Base-by-base conservation (phyloP, 2,888 invertebrate genomes). In the Apamea epomidion region DNA sequence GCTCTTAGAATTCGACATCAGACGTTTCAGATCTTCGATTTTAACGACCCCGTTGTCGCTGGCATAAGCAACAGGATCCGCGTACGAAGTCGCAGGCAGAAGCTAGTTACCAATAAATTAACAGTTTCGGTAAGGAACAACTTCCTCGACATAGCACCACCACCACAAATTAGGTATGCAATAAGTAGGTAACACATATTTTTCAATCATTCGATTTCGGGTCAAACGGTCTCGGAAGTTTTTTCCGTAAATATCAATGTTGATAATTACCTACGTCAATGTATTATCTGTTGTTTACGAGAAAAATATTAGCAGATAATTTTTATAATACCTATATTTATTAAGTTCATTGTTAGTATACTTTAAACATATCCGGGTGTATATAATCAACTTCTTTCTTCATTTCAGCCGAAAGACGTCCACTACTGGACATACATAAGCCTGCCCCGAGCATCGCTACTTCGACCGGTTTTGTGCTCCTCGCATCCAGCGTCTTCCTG, bases 231-330 rank as follows among this genome's bases (percentile, higher is more conserved):
- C 65, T 14, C 45, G 7, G 5, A 6, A 32, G 32, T 76, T 80
- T 72, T 78, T 88, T 75, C 42, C 54, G 6, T 68, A 69, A 81
- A 74, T 71, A 80, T 67, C 32, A 65, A 32, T 70, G 42, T 80
- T n/a, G 68, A n/a, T 21, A 48, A 37, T 45, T 54, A 58, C n/a
- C 25, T 60, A 84, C 87, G 87, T 87, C 88, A 88, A 74, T 80
- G 48, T 64, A 42, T 64, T 82, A 88, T 87, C 87, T 54, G 14
- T 64, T 86, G 69, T 81, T 81, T 86, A 73, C 42, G 45, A 68
- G 16, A 73, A 79, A 67, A 67, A 62, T 58, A 45, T 54, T 68
- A 48, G 29, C 14, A 51, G 76, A 85, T 84, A 25, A 42, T 32
- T 48, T 69, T 51, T n/a, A 71, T 67, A 16, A 62, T 58, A 75